Evolutionary conservation across 2,113 vertebrate genomes (phyloP).

Genomic region (Osmerus eperlanus): DNA sequence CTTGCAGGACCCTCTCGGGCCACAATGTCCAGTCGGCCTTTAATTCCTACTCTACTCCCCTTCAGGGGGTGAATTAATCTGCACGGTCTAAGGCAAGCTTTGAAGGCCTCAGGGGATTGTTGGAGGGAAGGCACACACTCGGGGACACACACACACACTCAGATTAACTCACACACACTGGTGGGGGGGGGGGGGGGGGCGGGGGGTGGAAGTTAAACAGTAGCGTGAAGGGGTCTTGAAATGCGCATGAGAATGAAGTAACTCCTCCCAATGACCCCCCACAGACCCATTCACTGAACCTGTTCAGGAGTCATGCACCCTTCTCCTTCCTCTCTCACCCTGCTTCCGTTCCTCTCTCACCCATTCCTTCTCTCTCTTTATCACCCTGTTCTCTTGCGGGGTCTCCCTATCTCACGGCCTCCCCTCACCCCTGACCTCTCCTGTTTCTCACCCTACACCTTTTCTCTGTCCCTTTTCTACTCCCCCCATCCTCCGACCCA

Average conservation of each 20-base stretch:
- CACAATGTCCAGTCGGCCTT: constrained; percentile 30
- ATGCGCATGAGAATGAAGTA: constrained; percentile 64
- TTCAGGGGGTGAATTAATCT: constrained; percentile 67
- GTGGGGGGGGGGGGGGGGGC: constrained; percentile 3
- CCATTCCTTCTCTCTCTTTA: constrained; percentile 35
- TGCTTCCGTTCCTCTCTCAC: constrained; percentile 64
- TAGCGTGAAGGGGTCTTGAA: constrained; percentile 58
- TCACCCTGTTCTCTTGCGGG: constrained; percentile 27
- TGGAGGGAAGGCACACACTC: constrained; percentile 16
- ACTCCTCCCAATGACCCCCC: constrained; percentile 52
- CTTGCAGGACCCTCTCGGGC: not conserved
- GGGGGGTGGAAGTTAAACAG: constrained; percentile 51
- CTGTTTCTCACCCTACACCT: no score
- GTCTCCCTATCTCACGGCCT: not conserved
- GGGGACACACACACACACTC: constrained; percentile 19
- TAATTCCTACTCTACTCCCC: constrained; percentile 45
- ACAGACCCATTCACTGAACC: constrained; percentile 58
- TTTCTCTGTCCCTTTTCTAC: no score
- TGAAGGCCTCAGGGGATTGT: not conserved
- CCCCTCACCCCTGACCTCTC: no score
- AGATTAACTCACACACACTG: not conserved
- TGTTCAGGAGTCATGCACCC: constrained; percentile 35
- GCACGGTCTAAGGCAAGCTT: constrained; percentile 47
- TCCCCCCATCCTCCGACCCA: not conserved
- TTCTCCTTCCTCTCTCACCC: not conserved